These are phyloP conservation scores for Mamestra brassicae DNA, from an alignment of 2,888 invertebrate genomes.

Conservation along the genomic window DNA sequence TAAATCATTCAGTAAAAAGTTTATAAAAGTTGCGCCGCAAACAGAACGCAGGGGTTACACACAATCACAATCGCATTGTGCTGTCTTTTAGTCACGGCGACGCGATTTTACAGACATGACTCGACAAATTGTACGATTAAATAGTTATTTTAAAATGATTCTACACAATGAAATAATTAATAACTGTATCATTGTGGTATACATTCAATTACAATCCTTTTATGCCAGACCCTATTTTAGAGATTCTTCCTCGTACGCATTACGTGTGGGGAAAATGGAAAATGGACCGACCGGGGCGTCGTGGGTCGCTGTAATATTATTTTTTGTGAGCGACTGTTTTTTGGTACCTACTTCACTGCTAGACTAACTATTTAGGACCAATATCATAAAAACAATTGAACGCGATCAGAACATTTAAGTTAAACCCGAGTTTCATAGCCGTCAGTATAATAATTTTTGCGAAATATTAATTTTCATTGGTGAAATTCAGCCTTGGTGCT, in stretches of 20 bases:
- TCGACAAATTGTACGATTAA: conserved; percentile 77
- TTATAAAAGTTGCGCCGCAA: conserved; percentile 56
- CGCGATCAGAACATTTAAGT: neutral
- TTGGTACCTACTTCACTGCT: too few relatives aligned
- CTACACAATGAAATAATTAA: conserved; percentile 61
- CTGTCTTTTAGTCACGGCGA: conserved; percentile 73
- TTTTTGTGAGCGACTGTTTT: neutral
- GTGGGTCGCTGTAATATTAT: neutral
- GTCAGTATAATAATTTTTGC: too few relatives aligned
- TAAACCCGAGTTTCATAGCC: too few relatives aligned
- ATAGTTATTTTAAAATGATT: conserved; percentile 74
- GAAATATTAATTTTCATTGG: too few relatives aligned
- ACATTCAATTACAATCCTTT: conserved; percentile 43
- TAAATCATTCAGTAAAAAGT: conserved; percentile 66
- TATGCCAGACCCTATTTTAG: conserved; percentile 15
- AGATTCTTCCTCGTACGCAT: conserved; percentile 9
- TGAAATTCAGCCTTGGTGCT: too few relatives aligned
- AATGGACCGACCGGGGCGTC: neutral
- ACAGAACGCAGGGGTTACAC: conserved; percentile 63
- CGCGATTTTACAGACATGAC: conserved; percentile 70
- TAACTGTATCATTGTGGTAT: conserved; percentile 58
- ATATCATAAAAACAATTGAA: neutral
- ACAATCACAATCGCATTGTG: conserved; percentile 80
- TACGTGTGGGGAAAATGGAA: conserved; percentile 10
- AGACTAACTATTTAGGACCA: neutral